Evolutionary conservation across 1,140 invertebrate genomes (phyloP).

Genomic region (Lepidotrigona ventralis): DNA sequence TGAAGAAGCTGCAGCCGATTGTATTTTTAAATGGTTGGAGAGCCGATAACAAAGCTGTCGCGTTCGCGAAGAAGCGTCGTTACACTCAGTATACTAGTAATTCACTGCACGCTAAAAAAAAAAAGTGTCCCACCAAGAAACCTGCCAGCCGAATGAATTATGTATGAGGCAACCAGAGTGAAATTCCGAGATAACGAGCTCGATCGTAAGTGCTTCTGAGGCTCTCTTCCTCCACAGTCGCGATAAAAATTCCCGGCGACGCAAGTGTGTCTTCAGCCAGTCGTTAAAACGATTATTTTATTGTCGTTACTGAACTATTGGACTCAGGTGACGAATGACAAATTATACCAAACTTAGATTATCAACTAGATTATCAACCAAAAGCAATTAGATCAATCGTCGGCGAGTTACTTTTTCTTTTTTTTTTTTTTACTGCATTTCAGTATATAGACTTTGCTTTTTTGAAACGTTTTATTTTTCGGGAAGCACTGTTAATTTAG

Average conservation of each 20-base stretch:
- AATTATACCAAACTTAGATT: neutral
- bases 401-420: neutral
- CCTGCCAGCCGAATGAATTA: conserved; percentile 42
- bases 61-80: neutral
- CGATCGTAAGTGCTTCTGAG: conserved; percentile 40
- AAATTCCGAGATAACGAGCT: conserved; percentile 39
- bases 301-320: neutral
- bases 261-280: neutral
- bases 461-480: neutral
- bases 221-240: neutral
- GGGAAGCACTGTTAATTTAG: neutral
- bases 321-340: conserved; percentile 4
- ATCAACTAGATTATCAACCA: no score
- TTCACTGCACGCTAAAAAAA: neutral
- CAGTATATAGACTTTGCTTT: no score
- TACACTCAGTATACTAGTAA: conserved; percentile 10
- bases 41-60: neutral
- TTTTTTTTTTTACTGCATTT: neutral
- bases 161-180: conserved; percentile 32
- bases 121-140: conserved; percentile 10
- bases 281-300: conserved; percentile 20
- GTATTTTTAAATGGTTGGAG: conserved; percentile 9
- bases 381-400: neutral
- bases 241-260: neutral
- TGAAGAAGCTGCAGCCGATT: neutral